These are phyloP conservation scores for Sylvicola cinctus DNA, from an alignment of 2,888 invertebrate species.

Conservation along the genomic window DNA sequence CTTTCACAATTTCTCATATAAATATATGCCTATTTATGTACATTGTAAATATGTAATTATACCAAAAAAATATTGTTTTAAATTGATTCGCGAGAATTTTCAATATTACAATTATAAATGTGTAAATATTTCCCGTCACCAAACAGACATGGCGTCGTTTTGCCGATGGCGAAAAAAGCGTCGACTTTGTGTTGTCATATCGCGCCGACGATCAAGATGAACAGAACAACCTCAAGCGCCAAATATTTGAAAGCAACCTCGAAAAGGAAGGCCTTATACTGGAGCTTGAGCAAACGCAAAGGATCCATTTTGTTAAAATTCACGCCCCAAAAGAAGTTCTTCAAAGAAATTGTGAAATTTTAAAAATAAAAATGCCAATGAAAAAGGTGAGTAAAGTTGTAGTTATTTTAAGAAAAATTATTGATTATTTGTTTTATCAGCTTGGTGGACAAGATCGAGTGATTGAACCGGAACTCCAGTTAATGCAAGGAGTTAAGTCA, in stretches of 20 bases:
- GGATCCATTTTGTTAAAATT: constrained; percentile 47
- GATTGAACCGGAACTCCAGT: constrained; percentile 17
- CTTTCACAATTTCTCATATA: no score
- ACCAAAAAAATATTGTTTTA: no score
- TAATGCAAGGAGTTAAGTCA: constrained; percentile 27
- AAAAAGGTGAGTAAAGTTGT: constrained; percentile 30
- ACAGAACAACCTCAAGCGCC: constrained; percentile 25
- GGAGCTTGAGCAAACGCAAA: constrained; percentile 38
- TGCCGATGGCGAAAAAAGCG: constrained; percentile 28
- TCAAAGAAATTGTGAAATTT: constrained; percentile 50
- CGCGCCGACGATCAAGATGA: constrained; percentile 20
- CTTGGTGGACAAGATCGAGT: constrained; percentile 24
- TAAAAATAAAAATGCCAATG: constrained; percentile 58
- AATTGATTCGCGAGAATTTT: no score
- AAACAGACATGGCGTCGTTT: constrained; percentile 30
- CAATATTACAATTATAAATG: no score
- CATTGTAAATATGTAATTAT: no score
- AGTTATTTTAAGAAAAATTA: background rate
- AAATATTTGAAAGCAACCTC: constrained; percentile 38
- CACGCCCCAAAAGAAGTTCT: constrained; percentile 51
- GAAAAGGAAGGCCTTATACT: constrained; percentile 36
- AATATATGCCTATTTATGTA: no score
- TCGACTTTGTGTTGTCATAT: constrained; percentile 44
- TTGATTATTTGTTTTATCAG: constrained; percentile 9
- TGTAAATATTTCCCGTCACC: no score